Evolutionary conservation across 2,797 vertebrate species (phyloP), one percentile per base, ranked within the genome.

Genomic region (Chanos chanos): DNA sequence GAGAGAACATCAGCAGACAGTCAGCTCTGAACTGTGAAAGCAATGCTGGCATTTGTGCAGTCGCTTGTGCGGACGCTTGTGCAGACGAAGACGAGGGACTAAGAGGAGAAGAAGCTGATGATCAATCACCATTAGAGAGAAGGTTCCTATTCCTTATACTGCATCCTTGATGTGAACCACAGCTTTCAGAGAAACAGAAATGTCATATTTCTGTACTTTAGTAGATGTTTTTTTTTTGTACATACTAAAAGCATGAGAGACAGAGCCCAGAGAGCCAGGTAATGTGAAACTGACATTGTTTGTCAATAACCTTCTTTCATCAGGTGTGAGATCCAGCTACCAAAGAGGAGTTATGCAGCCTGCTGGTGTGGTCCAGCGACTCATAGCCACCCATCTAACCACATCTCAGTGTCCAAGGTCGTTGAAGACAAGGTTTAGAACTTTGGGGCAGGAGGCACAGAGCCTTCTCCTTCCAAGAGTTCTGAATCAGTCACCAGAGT

Each of bases 291-390:
- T 12, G 13, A 12, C 8, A 36, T 22, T 16, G 10, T 5, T 7
- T 55, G 18, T 47, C 50, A 68, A n/a, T 52, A 3, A 21, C 28
- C 43, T 18, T 34, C 19, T 22, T 25, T 25, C 1, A 36, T 2
- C 64, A 79, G 77, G 16, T 59, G 36, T 34, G 52, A 62, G 31
- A 30, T 63, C 52, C 40, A 15, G 52, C n/a, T 47, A 1, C 33
- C 52, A 22, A 37, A 18, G 12, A 74, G 71, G 44, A 37, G 53
- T 39, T 66, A 75, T 1, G 45, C 54, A 12, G 78, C 72, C 1
- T 77, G 66, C 48, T 80, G 78, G 80, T 70, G 36, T 25, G 63
- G 66, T 6, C 55, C 62, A 2, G 22, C 64, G n/a, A 30, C 30
- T 19, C 45, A 44, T 12, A 47, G 59, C 24, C 49, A 51, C 5